Evolutionary conservation across 2,888 invertebrate genomes (phyloP), one percentile per base, ranked within the genome.

Genomic region (Sicus ferrugineus): DNA sequence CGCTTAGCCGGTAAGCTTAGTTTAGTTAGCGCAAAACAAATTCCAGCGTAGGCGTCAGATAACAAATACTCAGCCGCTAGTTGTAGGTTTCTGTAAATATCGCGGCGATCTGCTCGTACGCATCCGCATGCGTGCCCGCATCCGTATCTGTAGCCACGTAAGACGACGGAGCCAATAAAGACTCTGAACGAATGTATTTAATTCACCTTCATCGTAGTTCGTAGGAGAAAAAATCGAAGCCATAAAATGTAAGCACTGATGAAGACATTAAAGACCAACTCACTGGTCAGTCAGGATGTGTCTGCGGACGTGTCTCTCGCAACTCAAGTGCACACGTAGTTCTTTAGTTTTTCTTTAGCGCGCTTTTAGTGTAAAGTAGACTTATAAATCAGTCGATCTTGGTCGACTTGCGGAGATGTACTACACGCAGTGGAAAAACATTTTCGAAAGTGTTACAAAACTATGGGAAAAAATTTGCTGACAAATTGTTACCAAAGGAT

Each of bases 141-240:
- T 65, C 52, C 11, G 50, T 16, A 23, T 46, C 34, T 72, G 69
- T 74, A 71, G 67, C 67, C 71, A 72, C 31, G 48, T 38, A 81
- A 80, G 79, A 82, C 78, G 81, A 83, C 81, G 79, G 84, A 84
- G 83, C 83, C 83, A 84, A 84, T 77, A 83, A 83, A 83, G 83
- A 83, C 83, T 83, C 84, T 83, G 79, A 67, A 34, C n/a, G 31
- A 67, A 46, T 52, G 31, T 65, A 38, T 46, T 31, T 52, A 64
- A n/a, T 21, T 52, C 19, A 50, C 52, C 30, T 50, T 52, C 64
- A 3, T 52, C 71, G 73, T 70, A 65, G 69, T 56, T n/a, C n/a
- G 67, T 52, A 52, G 69, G 68, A 74, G 31, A 74, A 70, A 74
- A 21, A 68, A 46, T 46, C 7, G 54, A 69, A 82, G 81, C 83